phyloP scores from a whole-genome alignment of 2,888 invertebrate species.

The Aleiodes alternator region DNA sequence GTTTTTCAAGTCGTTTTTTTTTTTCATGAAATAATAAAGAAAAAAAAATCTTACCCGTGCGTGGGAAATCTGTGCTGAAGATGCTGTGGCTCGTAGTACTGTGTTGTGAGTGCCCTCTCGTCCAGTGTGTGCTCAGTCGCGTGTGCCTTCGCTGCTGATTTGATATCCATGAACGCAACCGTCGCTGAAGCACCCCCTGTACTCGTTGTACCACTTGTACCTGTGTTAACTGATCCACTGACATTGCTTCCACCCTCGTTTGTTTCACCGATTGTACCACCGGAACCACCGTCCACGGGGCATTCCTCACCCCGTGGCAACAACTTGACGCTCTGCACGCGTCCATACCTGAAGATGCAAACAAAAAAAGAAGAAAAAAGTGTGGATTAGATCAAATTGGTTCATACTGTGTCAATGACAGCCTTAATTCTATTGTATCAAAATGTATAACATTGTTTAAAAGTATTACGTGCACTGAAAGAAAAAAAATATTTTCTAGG shows the following conservation, averaged over 20 bases:
- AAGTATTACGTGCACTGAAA: too few relatives aligned
- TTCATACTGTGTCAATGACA: too few relatives aligned
- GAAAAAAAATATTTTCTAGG: too few relatives aligned
- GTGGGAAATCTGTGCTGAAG: constrained; percentile 76
- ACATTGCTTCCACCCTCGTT: constrained; percentile 72
- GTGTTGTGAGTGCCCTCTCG: constrained; percentile 90
- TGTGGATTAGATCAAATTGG: constrained; percentile 66
- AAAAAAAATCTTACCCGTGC: constrained; percentile 76
- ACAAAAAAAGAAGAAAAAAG: too few relatives aligned
- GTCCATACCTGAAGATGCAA: constrained; percentile 87
- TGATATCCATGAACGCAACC: constrained; percentile 97
- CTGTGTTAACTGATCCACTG: constrained; percentile 70
- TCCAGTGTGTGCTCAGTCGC: constrained; percentile 92
- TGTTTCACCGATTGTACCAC: constrained; percentile 77
- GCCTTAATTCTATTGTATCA: too few relatives aligned
- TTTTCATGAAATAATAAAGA: too few relatives aligned
- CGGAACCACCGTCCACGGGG: constrained; percentile 74
- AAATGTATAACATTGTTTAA: too few relatives aligned
- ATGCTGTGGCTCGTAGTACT: constrained; percentile 90
- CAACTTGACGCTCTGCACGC: constrained; percentile 97
- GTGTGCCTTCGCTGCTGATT: constrained; percentile 95
- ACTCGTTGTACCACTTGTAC: constrained; percentile 78
- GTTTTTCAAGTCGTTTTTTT: too few relatives aligned
- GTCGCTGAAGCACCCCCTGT: constrained; percentile 87
- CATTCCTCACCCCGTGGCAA: constrained; percentile 81